Base-by-base conservation (phyloP, 2,113 vertebrate genomes). In the Phodopus roborovskii region DNA sequence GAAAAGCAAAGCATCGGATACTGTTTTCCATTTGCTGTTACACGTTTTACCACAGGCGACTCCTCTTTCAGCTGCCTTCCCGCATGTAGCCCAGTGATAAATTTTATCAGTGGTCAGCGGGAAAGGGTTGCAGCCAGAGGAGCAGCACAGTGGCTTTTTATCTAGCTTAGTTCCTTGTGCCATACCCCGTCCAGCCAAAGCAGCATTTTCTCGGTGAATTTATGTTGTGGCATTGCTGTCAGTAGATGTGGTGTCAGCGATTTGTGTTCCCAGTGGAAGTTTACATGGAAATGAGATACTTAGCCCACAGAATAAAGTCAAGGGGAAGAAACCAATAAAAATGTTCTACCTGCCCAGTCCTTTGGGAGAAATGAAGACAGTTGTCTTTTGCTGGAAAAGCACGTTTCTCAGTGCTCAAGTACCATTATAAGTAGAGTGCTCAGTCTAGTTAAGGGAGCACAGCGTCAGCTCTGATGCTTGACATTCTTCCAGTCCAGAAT, bases 171-270 rank as follows among this genome's bases (percentile, higher is more conserved):
- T 97, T 98, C n/a, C 86, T 92, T 66, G 62, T 94, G 15, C 28
- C 53, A 62, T 73, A 83, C 95, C 95, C 93, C 94, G 90, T 88
- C 95, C 24, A 92, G 92, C 48, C 94, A 81, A 84, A 95, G 78
- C n/a, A 17, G 94, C 93, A 88, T 97, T 96, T 97, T 98, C 96
- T 85, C 93, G 82, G 97, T 9, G 24, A 98, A 98, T 98, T 98
- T 98, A 98, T 98, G 97, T 98, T 98, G 96, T 98, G 98, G 96
- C 97, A 85, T 98, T 98, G 97, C 90, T 95, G 97, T 96, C 97
- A 97, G 96, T 98, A 98, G 97, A 97, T 99, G 98, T 98, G 92
- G 96, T 98, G 98, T 99, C 98, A 99, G 99, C 98, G 99, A 97
- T 98, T 98, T 98, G 85, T 88, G 94, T 95, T 98, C 98, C 98